These are phyloP conservation scores for Turnix velox DNA, from an alignment of 2,113 vertebrate genomes.

Conservation along the genomic window DNA sequence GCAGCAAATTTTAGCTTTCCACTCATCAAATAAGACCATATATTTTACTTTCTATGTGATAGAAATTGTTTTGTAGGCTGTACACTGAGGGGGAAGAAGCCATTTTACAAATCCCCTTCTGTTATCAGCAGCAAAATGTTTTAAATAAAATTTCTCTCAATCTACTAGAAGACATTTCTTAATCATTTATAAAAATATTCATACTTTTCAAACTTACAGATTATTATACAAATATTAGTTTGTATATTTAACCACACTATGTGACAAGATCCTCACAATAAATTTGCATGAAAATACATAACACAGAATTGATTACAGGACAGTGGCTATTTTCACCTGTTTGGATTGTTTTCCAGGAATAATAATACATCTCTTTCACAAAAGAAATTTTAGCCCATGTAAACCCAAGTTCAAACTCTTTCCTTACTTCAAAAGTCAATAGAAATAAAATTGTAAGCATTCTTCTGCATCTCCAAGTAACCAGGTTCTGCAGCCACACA, in stretches of 20 bases:
- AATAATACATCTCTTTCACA: not conserved
- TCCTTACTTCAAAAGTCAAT: not conserved
- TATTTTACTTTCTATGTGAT: not conserved
- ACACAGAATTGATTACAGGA: not conserved
- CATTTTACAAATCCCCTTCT: not conserved
- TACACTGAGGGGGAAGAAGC: accelerated
- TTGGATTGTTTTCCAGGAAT: not conserved
- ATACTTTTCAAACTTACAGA: not conserved
- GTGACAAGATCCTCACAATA: not conserved
- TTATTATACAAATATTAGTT: not conserved
- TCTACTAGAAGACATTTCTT: not conserved
- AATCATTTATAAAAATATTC: not conserved
- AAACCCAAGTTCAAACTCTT: not conserved
- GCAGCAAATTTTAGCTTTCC: not conserved
- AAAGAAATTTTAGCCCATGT: not conserved
- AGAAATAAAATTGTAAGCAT: not conserved
- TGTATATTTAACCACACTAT: not conserved
- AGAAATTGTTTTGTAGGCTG: not conserved
- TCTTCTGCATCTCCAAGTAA: not conserved
- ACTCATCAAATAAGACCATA: not conserved
- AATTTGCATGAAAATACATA: not conserved
- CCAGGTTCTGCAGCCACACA: not conserved
- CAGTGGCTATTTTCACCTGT: not conserved
- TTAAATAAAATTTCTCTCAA: not conserved
- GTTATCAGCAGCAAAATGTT: not conserved